Conservation (phyloP, 2,888 invertebrate species). For the Diarsia mendica region DNA sequence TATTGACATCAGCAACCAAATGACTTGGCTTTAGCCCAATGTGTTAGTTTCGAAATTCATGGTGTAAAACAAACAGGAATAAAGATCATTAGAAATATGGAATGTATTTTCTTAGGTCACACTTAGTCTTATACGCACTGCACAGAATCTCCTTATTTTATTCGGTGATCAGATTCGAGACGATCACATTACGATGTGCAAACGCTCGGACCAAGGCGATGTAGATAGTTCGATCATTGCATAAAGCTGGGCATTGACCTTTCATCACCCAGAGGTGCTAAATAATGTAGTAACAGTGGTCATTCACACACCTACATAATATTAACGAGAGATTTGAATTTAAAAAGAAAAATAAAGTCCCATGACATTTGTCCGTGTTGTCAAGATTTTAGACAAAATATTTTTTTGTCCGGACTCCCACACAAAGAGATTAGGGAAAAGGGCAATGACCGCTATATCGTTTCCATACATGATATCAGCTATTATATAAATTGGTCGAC, state of each 20-base stretch:
- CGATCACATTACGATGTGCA: background rate
- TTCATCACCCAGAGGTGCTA: background rate
- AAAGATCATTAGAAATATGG: background rate
- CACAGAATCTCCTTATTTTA: background rate
- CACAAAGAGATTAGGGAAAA: background rate
- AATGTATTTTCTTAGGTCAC: background rate
- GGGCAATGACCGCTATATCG: background rate
- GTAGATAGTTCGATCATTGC: too few species aligned
- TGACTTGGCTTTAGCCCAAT: background rate
- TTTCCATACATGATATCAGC: background rate
- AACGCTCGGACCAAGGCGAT: background rate
- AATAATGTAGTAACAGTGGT: background rate
- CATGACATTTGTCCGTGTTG: too few species aligned
- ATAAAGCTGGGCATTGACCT: background rate
- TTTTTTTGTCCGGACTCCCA: background rate
- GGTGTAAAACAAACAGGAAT: background rate
- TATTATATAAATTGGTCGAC: background rate
- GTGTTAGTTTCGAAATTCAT: slow-evolving; percentile 16
- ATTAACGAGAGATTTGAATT: background rate
- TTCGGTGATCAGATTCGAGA: background rate
- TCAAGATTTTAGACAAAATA: background rate
- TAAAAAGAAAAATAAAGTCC: background rate
- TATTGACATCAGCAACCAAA: too few species aligned
- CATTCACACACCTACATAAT: background rate
- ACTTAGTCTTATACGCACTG: background rate